phyloP scores from a whole-genome alignment of 2,113 vertebrate genomes.

The Cyprinus carpio region DNA sequence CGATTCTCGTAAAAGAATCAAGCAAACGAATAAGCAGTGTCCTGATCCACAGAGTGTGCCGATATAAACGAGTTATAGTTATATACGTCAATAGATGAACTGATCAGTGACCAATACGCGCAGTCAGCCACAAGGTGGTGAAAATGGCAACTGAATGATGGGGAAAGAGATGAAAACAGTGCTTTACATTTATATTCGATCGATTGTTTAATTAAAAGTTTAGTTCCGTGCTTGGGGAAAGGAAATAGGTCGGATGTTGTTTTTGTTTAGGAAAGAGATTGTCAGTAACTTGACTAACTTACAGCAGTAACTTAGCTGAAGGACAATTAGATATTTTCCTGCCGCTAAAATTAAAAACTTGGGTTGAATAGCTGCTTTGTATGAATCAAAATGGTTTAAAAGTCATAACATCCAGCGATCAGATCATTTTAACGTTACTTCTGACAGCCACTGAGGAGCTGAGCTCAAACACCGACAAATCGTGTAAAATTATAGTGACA shows the following conservation, averaged over 20 bases:
- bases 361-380: neutral
- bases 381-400: neutral
- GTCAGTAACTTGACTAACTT: too few relatives aligned
- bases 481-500: neutral
- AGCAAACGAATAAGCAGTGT: neutral
- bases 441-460: neutral
- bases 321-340: neutral
- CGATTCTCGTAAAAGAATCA: neutral
- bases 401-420: neutral
- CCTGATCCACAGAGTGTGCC: neutral
- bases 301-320: neutral
- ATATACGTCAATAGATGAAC: neutral
- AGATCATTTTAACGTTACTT: neutral
- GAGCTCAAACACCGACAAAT: neutral
- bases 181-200: neutral
- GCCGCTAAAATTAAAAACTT: neutral
- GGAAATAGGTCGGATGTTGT: conserved; percentile 70
- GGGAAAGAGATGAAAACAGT: neutral
- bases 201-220: conserved; percentile 19
- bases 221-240: conserved; percentile 33
- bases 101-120: neutral
- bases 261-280: neutral
- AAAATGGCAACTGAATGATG: conserved; percentile 6
- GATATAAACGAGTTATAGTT: neutral
- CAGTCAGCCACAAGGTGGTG: neutral